Conservation (phyloP, 2,797 vertebrate species). For the Macroramphosus scolopax region DNA sequence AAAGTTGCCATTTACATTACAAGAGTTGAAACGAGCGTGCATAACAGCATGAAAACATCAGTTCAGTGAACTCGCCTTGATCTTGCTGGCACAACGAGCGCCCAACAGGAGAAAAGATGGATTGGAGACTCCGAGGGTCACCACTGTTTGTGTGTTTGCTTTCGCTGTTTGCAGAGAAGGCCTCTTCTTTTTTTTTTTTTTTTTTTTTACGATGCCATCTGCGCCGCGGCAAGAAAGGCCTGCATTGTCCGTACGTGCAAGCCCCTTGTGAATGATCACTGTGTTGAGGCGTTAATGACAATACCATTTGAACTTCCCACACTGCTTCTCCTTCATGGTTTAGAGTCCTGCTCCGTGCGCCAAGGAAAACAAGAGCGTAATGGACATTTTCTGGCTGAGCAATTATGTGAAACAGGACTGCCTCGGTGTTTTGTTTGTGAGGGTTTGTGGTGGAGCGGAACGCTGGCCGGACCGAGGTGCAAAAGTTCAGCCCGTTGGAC, state of each 20-base stretch:
- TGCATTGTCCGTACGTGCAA: slow-evolving; percentile 68
- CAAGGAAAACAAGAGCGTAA: slow-evolving; percentile 75
- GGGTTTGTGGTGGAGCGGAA: slow-evolving; percentile 65
- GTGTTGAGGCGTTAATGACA: slow-evolving; percentile 72
- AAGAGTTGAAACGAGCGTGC: slow-evolving; percentile 57
- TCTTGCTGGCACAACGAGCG: slow-evolving; percentile 65
- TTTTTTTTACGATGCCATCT: slow-evolving; percentile 77
- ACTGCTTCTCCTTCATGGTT: slow-evolving; percentile 69
- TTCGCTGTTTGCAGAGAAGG: slow-evolving; percentile 77
- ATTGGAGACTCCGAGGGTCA: slow-evolving; percentile 76
- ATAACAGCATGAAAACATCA: slow-evolving; percentile 57
- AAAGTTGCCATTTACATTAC: slow-evolving; percentile 67
- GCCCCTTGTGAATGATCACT: slow-evolving; percentile 71
- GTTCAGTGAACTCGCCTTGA: slow-evolving; percentile 61
- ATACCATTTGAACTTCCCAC: slow-evolving; percentile 79
- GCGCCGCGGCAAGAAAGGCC: slow-evolving; percentile 67
- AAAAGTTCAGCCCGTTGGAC: slow-evolving; percentile 65
- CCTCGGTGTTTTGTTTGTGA: slow-evolving; percentile 67
- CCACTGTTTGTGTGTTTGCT: slow-evolving; percentile 81
- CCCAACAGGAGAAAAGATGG: slow-evolving; percentile 78
- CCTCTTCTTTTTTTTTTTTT: slow-evolving; percentile 37
- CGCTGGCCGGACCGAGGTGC: slow-evolving; percentile 47
- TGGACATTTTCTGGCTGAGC: slow-evolving; percentile 73
- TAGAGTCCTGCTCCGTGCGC: slow-evolving; percentile 60
- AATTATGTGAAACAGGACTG: slow-evolving; percentile 70